Evolutionary conservation across 2,797 vertebrate genomes (phyloP), one percentile per base, ranked within the genome.

Genomic region (Hippopotamyrus pictus): DNA sequence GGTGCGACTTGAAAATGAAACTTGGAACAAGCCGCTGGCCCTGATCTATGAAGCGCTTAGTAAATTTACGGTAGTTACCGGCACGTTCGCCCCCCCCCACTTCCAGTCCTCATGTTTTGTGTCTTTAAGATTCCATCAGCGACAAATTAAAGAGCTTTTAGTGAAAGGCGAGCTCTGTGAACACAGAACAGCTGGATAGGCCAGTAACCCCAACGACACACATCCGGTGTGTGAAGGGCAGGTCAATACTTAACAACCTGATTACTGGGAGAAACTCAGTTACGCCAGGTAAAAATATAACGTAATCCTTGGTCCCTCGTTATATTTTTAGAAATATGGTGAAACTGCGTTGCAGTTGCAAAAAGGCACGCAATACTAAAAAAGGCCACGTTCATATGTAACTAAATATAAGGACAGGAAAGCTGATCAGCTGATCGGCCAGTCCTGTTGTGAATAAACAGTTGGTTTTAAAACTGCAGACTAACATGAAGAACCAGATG

Each of bases 51-150:
- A 94, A 94, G 92, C 88, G 59, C 91, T 91, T 91, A 92, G 94
- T 95, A 91, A 93, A 93, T 95, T 93, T 92, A 79, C 92, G 91
- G 93, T 91, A 91, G 94, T 94, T 94, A 92, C 90, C 73, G 41
- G 22, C 46, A 44, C 8, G 33, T 48, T 73, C 33, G 0, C 37
- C 57, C 87, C 11, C 29, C 25, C 44, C n/a, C 9, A 14, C 22
- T 46, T 19, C 11, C 87, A 50, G 59, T 29, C 54, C 19, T 25
- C 9, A 14, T 46, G 44, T 69, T 65, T 88, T n/a, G 59, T 19
- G 11, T 69, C 41, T 37, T 25, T 88, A 46, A 48, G 41, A 88
- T 88, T 69, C 65, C 69, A 73, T 85, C 37, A 57, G 41, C 25
- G 46, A 50, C 37, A 54, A 37, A 33, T 88, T 69, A 50, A 85